Base-by-base conservation (phyloP, 2,113 vertebrate species). In the Bufo gargarizans region DNA sequence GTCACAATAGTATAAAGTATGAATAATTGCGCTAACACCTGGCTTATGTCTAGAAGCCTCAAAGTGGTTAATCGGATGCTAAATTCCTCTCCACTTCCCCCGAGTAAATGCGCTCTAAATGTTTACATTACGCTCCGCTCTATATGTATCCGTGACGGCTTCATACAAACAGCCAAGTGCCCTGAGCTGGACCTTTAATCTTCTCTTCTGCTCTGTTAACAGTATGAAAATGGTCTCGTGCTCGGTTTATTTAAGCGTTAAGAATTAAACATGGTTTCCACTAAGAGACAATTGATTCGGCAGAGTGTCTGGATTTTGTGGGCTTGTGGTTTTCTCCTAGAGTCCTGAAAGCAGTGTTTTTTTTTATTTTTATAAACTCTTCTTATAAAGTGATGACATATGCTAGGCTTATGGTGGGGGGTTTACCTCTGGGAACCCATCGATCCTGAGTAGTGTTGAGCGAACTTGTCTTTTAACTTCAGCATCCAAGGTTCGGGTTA, bases 41-140 rank as follows among this genome's bases (percentile, higher is more conserved):
- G 96, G 93, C 92, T 90, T 69, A 3, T 92, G 90, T 95, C 93
- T 91, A 59, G 91, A 92, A 91, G 93, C 94, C 94, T 92, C 91
- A 94, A 95, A 95, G 94, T 95, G 93, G 93, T 94, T 96, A 95
- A 96, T 94, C 93, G 92, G 91, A 91, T 92, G 93, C 92, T 93
- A 94, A 94, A 96, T 96, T 96, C 95, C 94, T 94, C 93, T 93
- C 92, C 93, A 95, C 94, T 95, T 93, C 89, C 91, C 90, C 90
- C 90, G 47, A 91, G 91, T 95, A 95, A 96, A 94, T 93, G 93
- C 93, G 90, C 90, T 88, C 91, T 93, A 94, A 94, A 95, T 95
- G 95, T 96, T 96, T 96, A 95, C 91, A 89, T 93, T 94, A 89
- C 89, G 90, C 93, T 91, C 92, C 92, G 90, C 91, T 83, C 92